Base-by-base conservation (phyloP, 2,888 invertebrate genomes). In the Acanthosoma haemorrhoidale region DNA sequence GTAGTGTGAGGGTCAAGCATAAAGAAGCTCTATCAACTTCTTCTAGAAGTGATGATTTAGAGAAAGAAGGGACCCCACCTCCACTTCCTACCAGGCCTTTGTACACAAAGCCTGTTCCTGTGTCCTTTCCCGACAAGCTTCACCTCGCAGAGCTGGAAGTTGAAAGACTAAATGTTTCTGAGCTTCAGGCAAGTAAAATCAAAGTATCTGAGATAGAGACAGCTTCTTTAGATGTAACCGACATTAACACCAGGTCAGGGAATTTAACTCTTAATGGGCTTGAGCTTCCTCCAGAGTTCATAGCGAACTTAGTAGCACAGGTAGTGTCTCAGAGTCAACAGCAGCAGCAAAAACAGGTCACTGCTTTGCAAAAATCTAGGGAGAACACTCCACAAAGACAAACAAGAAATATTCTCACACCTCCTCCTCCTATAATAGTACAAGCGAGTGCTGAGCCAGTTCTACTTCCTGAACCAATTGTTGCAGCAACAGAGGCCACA, bases 141-240 rank as follows among this genome's bases (percentile, higher is more conserved):
- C 88, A 89, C 78, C 86, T 92, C 1, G 82, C 83, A 29, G 91
- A 92, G 78, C 82, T 92, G 72, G 90, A 91, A 77, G 92, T 93
- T 0, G 91, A 91, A 69, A 84, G 88, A 63, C 79, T 93, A 18
- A 89, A 87, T 73, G 92, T 92, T 0, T 87, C 88, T 70, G 90
- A 91, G 76, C 80, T 92, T 43, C 87, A 91, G 78, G 91, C 92
- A 0, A 87, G 87, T 69, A 90, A 89, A 78, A 89, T 92, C 72
- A 83, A 88, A 63, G 91, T 92, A 0, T 91, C 91, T 0, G 91
- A 92, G 79, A 86, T 92, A 72, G 91, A 92, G 77, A 89, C 91
- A 5, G 84, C 86, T 75, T 86, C 87, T 36, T 83, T 92, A 73
- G 87, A 86, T 73, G 86, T 90, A 0, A 84, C 87, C 63, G 91